Conservation (phyloP, 2,888 invertebrate species). For the Thymelicus acteon region DNA sequence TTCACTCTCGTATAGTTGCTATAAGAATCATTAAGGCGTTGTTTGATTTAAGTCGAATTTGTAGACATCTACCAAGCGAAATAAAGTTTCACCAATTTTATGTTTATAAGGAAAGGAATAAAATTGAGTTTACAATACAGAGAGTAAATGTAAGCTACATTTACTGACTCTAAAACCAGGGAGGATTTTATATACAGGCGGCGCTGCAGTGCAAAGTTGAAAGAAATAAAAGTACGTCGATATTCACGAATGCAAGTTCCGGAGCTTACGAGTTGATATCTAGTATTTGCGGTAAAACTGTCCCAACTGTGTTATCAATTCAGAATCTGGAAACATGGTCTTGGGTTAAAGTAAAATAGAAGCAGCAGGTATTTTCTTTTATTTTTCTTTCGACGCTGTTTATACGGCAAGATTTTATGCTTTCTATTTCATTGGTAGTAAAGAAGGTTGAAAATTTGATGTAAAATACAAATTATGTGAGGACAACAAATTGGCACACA, state of each 20-base stretch:
- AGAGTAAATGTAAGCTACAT: conserved; percentile 18
- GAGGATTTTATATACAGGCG: conserved; percentile 14
- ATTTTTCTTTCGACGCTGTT: conserved; percentile 6
- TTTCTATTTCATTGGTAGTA: background rate
- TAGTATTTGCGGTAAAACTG: conserved; percentile 34
- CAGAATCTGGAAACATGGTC: conserved; percentile 24
- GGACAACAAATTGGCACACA: no score
- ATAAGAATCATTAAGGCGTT: background rate
- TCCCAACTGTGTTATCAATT: conserved; percentile 29
- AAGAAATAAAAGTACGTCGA: conserved; percentile 33
- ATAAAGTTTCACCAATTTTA: background rate
- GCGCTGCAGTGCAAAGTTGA: conserved; percentile 22
- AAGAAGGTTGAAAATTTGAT: no score
- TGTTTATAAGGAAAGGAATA: background rate
- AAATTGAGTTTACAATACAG: background rate
- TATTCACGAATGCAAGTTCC: conserved; percentile 30
- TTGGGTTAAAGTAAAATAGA: conserved; percentile 20
- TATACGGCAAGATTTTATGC: background rate
- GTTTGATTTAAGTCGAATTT: no score
- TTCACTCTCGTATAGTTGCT: background rate
- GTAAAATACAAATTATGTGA: no score
- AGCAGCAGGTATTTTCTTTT: background rate
- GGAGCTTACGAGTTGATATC: conserved; percentile 29
- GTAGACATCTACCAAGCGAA: no score
- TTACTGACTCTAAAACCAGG: conserved; percentile 8